phyloP scores from a whole-genome alignment of 2,888 invertebrate species.

The Melikaiella ostensackeni region DNA sequence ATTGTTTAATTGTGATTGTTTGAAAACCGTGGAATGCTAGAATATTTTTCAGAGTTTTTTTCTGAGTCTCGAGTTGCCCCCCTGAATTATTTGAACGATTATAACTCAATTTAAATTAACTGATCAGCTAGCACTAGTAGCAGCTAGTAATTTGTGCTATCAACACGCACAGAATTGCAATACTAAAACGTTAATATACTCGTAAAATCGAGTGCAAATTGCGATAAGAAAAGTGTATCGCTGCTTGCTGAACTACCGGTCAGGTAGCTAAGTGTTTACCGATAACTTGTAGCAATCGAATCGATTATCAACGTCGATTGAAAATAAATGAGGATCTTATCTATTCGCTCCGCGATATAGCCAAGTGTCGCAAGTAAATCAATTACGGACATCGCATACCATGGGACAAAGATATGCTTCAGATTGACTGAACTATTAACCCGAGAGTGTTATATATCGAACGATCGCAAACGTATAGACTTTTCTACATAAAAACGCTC shows the following conservation, averaged over 20 bases:
- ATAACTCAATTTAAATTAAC: background rate
- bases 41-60: too few species aligned
- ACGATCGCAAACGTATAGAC: background rate
- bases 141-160: too few species aligned
- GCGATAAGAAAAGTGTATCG: background rate
- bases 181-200: background rate
- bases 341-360: background rate
- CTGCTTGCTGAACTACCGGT: background rate
- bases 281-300: conserved; percentile 1
- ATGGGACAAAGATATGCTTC: background rate
- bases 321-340: conserved; percentile 7
- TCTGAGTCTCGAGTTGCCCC: too few species aligned
- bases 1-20: too few species aligned
- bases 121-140: background rate
- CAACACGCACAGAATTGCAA: background rate
- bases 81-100: too few species aligned
- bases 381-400: background rate
- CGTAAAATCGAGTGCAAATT: background rate
- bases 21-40: too few species aligned
- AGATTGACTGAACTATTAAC: conserved; percentile 11
- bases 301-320: background rate
- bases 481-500: background rate
- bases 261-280: conserved; percentile 15
- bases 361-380: conserved; percentile 7
- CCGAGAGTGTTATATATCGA: background rate